A percentile compares a stretch with the other conserved stretches of the same genome.
phyloP scores from a whole-genome alignment of 2,888 invertebrate genomes.

The Spodoptera littoralis region DNA sequence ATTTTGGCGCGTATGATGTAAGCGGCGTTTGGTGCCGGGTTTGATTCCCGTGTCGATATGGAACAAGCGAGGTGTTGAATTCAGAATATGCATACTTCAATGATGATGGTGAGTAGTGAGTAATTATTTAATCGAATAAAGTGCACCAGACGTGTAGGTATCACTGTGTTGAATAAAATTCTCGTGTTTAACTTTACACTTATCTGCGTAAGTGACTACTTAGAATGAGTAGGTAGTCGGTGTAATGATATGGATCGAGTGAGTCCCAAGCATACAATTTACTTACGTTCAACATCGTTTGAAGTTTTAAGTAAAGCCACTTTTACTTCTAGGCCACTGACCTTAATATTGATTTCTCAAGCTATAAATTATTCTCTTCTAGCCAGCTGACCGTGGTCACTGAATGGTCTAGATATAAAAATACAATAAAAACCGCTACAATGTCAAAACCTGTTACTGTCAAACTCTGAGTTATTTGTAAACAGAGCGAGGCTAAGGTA shows the following conservation, averaged over 20 bases:
- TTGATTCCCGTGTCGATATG: slow-evolving; percentile 77
- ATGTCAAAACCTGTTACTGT: slow-evolving; percentile 7
- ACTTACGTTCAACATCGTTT: slow-evolving; percentile 1
- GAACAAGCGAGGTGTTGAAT: slow-evolving; percentile 66
- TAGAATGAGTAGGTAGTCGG: neutral
- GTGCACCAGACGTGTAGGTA: neutral
- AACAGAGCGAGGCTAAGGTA: slow-evolving; percentile 12
- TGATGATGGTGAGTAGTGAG: slow-evolving; percentile 82
- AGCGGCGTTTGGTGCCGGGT: slow-evolving; percentile 75
- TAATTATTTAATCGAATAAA: slow-evolving; percentile 18
- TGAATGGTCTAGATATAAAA: neutral
- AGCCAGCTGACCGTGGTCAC: neutral
- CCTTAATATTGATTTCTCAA: slow-evolving; percentile 14
- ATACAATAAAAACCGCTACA: slow-evolving; percentile 7
- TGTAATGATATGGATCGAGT: slow-evolving; percentile 9
- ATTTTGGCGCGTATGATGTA: slow-evolving; percentile 86
- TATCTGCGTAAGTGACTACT: slow-evolving; percentile 1
- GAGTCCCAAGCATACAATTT: slow-evolving; percentile 14
- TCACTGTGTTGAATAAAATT: slow-evolving; percentile 4
- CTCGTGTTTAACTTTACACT: neutral
- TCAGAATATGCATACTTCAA: slow-evolving; percentile 82
- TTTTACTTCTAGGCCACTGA: slow-evolving; percentile 24
- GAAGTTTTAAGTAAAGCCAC: slow-evolving; percentile 13
- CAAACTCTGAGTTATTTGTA: slow-evolving; percentile 17
- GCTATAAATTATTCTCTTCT: neutral